phyloP scores from a whole-genome alignment of 2,888 invertebrate genomes.

The Andrena bicolor region DNA sequence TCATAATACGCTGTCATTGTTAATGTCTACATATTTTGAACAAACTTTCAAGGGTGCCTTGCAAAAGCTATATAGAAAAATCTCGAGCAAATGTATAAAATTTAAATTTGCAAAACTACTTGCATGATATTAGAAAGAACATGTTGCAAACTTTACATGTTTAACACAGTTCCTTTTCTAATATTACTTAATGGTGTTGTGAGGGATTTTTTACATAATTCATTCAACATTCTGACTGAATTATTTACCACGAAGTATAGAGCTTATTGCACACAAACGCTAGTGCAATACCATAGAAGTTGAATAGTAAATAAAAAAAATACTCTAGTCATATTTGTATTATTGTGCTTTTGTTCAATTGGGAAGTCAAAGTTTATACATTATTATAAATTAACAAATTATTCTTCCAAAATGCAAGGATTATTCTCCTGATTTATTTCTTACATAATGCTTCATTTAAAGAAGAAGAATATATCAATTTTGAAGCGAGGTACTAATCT shows the following conservation, averaged over 20 bases:
- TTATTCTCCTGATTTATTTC: conserved; percentile 22
- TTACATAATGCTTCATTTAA: background rate
- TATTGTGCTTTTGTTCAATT: conserved; percentile 39
- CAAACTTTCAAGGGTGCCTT: conserved; percentile 66
- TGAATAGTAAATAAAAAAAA: conserved; percentile 39
- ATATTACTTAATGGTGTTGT: conserved; percentile 15
- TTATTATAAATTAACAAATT: conserved; percentile 37
- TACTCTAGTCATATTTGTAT: conserved; percentile 61
- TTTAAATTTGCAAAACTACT: conserved; percentile 33
- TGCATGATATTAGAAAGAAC: conserved; percentile 28
- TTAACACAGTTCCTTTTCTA: conserved; percentile 42
- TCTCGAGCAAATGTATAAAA: conserved; percentile 41
- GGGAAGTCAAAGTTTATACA: conserved; percentile 25
- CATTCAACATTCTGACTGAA: conserved; percentile 20
- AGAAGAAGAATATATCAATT: conserved; percentile 12
- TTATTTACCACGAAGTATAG: conserved; percentile 23
- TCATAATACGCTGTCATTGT: conserved; percentile 30
- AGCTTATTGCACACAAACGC: conserved; percentile 40
- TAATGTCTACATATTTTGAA: conserved; percentile 44
- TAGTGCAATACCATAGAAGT: conserved; percentile 37
- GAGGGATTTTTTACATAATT: conserved; percentile 31
- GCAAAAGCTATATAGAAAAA: conserved; percentile 52
- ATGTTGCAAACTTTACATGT: conserved; percentile 33
- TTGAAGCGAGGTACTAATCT: conserved; percentile 8
- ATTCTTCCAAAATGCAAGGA: conserved; percentile 36